These are phyloP conservation scores for Sepiola atlantica DNA, from an alignment of 2,888 invertebrate genomes.

Conservation along the genomic window DNA sequence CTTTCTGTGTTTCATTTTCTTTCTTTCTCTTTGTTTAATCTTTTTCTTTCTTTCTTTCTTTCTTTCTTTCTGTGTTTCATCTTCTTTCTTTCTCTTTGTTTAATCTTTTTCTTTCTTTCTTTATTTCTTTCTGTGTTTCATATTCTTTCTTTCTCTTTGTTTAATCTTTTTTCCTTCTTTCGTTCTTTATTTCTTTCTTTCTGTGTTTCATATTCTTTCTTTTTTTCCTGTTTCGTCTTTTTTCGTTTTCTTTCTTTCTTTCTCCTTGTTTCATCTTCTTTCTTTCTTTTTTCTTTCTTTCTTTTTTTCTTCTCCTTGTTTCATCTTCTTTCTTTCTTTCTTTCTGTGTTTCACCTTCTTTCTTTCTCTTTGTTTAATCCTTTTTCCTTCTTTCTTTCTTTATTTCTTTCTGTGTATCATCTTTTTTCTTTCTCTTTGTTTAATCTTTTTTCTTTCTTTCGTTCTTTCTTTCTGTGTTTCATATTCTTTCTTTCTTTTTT, in stretches of 20 bases:
- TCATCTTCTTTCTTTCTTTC: background rate
- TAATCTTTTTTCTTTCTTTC: too few species aligned
- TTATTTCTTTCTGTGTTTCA: too few species aligned
- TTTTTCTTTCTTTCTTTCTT: too few species aligned
- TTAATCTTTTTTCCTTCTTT: background rate
- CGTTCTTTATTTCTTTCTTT: background rate
- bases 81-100: too few species aligned
- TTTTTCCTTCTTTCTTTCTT: background rate
- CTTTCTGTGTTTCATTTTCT: background rate
- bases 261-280: too few species aligned
- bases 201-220: background rate
- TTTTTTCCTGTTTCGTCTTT: too few species aligned
- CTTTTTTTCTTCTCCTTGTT: background rate
- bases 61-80: too few species aligned
- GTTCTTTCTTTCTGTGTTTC: too few species aligned
- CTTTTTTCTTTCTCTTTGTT: background rate
- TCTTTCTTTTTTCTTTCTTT: background rate
- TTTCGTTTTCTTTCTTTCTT: background rate
- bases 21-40: too few species aligned
- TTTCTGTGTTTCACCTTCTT: background rate
- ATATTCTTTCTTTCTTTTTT: background rate
- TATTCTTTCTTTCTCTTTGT: background rate
- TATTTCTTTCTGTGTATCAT: accelerated
- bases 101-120: too few species aligned
- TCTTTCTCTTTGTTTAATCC: background rate